These are phyloP conservation scores for Monopterus albus DNA, from an alignment of 2,113 vertebrate species.

Conservation along the genomic window DNA sequence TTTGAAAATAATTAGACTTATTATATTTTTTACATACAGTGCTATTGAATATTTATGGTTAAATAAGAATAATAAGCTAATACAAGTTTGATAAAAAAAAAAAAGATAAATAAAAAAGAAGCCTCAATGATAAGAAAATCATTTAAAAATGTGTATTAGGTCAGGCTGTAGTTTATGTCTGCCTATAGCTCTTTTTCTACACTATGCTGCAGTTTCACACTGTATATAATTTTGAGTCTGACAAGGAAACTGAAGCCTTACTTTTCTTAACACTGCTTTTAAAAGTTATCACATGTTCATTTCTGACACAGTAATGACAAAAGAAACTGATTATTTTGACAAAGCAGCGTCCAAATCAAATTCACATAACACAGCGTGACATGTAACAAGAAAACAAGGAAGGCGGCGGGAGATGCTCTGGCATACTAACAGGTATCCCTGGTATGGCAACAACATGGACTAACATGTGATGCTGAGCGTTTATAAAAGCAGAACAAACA, in stretches of 20 bases:
- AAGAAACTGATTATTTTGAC: background rate
- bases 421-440: slow-evolving; percentile 39
- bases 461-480: slow-evolving; percentile 51
- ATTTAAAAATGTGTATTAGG: background rate
- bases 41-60: background rate
- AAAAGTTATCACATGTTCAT: background rate
- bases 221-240: slow-evolving; percentile 18
- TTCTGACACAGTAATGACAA: slow-evolving; percentile 17
- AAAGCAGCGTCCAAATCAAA: background rate
- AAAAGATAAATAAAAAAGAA: slow-evolving; percentile 3
- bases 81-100: background rate
- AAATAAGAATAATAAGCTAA: background rate
- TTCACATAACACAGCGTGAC: slow-evolving; percentile 19
- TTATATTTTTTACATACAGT: background rate
- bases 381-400: slow-evolving; percentile 27
- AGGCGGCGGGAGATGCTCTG: slow-evolving; percentile 18
- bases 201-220: slow-evolving; percentile 2
- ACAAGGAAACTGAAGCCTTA: background rate
- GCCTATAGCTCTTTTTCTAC: background rate
- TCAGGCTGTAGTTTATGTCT: background rate
- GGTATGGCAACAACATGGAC: slow-evolving; percentile 53
- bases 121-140: background rate
- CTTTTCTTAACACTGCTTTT: background rate
- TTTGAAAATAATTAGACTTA: slow-evolving; percentile 13
- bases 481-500: slow-evolving; percentile 68